phyloP scores from a whole-genome alignment of 2,888 invertebrate genomes.

The Latrodectus hesperus region DNA sequence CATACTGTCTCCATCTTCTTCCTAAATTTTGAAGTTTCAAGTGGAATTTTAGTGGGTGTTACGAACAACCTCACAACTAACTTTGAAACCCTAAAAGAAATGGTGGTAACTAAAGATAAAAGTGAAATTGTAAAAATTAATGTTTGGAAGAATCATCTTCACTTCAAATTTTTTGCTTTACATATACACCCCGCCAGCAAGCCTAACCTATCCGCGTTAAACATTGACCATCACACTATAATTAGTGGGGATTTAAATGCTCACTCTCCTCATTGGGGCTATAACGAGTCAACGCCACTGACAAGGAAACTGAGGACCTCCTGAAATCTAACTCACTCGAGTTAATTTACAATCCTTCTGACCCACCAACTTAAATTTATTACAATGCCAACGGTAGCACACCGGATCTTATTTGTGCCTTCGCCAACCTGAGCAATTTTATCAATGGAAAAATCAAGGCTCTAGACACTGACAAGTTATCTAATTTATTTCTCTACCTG shows the following conservation, averaged over 20 bases:
- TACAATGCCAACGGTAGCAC: background rate
- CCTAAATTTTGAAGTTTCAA: background rate
- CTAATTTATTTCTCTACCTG: background rate
- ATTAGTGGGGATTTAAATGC: background rate
- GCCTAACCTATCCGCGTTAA: background rate
- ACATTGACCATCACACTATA: background rate
- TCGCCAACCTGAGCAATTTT: background rate
- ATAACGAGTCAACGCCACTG: background rate
- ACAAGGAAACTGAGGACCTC: background rate
- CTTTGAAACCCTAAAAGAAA: background rate
- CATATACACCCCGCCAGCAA: background rate
- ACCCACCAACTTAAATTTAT: background rate
- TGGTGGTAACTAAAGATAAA: background rate
- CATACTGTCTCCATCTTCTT: background rate
- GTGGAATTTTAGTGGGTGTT: background rate
- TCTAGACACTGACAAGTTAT: background rate
- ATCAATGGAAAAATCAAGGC: background rate
- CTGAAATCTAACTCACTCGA: background rate
- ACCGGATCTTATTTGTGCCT: background rate
- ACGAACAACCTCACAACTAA: background rate
- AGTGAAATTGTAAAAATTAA: background rate
- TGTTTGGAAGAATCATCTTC: background rate
- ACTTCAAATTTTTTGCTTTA: background rate
- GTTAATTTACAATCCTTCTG: background rate
- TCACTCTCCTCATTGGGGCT: background rate